phyloP scores from a whole-genome alignment of 2,113 vertebrate genomes.

The Sylvia atricapilla region DNA sequence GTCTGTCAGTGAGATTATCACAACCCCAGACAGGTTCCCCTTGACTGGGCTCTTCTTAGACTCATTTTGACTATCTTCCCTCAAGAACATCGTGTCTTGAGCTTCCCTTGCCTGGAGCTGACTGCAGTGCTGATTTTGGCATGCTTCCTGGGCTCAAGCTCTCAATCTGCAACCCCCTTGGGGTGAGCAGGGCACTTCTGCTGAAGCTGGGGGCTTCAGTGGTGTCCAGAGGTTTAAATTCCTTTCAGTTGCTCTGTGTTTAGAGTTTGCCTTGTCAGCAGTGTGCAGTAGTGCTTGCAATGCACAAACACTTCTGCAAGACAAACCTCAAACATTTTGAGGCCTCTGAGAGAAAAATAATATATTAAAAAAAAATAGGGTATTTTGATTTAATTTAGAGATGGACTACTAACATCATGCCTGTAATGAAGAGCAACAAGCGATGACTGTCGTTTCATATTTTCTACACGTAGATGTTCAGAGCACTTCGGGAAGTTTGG shows the following conservation, averaged over 20 bases:
- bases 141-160: accelerated
- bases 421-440: accelerated
- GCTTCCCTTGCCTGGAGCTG: background rate
- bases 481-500: background rate
- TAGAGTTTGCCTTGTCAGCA: background rate
- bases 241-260: background rate
- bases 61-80: background rate
- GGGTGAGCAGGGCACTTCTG: background rate
- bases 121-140: background rate
- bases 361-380: accelerated
- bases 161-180: background rate
- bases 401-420: background rate
- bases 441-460: background rate
- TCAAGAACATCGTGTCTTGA: accelerated
- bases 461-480: background rate
- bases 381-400: background rate
- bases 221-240: background rate
- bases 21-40: background rate
- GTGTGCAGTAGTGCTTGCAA: background rate
- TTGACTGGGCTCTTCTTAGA: background rate
- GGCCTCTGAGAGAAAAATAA: background rate
- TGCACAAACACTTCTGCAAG: accelerated
- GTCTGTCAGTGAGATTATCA: background rate
- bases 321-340: background rate
- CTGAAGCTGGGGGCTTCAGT: background rate